Base-by-base conservation (phyloP, 2,113 vertebrate species). In the Tetraodon nigroviridis region DNA sequence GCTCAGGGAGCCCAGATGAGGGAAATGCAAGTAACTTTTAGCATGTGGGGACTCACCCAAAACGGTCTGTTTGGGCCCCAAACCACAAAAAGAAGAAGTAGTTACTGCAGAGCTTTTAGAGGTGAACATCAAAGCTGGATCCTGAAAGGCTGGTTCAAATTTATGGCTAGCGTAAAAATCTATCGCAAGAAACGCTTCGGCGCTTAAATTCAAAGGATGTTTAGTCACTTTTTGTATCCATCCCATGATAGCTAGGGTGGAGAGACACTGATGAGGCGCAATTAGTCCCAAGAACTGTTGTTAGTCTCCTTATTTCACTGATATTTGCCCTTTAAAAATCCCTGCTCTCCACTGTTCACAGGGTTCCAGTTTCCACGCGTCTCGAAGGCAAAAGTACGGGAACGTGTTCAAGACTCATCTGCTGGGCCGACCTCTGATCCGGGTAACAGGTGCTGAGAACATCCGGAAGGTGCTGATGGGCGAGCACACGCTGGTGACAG, bases 391-490 rank as follows among this genome's bases (percentile, higher is more conserved):
- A 85, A 94, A 93, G 55, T 97, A 96, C 54, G 96, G 96, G 19
- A 95, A 94, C 58, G 96, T 98, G 21, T 98, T 98, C 81, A 98
- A 98, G 91, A 98, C 96, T 5, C 96, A 98, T 71, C 90, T 98
- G 69, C 85, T 98, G 71, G 96, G 96, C 5, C 92, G 95, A 12
- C 95, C 95, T 1, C 88, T 98, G 78, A 93, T 98, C 76, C 92
- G 96, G 6, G 96, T 98, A 71, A 98, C 96, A 0, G 96, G 96
- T 0, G 94, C 95, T 0, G 96, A 98, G 63, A 97, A 98, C 11
- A 92, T 98, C 27, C 90, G 95, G 7, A 97, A 96, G 82, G 94
- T 98, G 46, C 86, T 98, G 72, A 95, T 98, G 94, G 95, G 95
- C 0, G 96, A 98, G 54, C 96, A 98, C 84, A 93, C 91, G 76